Percentiles rank a stretch among this genome's conserved stretches.
Evolutionary conservation across 2,888 invertebrate species (phyloP).

Genomic region (Blomia tropicalis): DNA sequence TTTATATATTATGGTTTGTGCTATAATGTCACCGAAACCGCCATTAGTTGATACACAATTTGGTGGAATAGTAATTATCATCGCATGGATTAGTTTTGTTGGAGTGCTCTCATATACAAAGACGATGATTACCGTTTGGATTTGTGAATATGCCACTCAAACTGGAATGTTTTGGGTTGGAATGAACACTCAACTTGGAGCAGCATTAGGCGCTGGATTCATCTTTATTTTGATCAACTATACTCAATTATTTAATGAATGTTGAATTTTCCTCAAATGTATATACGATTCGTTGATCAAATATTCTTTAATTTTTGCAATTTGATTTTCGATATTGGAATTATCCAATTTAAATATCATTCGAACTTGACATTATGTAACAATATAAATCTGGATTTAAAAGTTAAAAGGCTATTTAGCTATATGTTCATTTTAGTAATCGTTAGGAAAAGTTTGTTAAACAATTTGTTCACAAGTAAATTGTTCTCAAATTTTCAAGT

Average conservation of each 20-base stretch:
- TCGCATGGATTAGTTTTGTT: conserved; percentile 53
- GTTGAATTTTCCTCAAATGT: too few species aligned
- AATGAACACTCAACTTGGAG: conserved; percentile 56
- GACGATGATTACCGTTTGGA: conserved; percentile 56
- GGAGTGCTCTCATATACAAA: conserved; percentile 59
- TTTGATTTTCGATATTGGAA: too few species aligned
- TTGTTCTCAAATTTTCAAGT: too few species aligned
- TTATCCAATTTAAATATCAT: too few species aligned
- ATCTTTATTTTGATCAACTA: conserved; percentile 52
- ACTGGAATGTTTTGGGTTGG: conserved; percentile 61
- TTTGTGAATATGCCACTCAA: conserved; percentile 50
- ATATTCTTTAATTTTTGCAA: too few species aligned
- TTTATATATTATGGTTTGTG: conserved; percentile 51
- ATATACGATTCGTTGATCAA: too few species aligned
- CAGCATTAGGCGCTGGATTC: conserved; percentile 53
- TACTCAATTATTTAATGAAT: conserved; percentile 8
- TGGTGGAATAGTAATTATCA: conserved; percentile 24
- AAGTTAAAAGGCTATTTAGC: too few species aligned
- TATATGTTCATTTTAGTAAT: too few species aligned
- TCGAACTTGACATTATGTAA: too few species aligned
- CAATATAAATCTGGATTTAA: too few species aligned
- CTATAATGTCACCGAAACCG: conserved; percentile 55
- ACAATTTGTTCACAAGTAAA: too few species aligned
- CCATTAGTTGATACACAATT: conserved; percentile 41
- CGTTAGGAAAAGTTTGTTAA: too few species aligned